Percentiles rank a stretch among this genome's conserved stretches.
Evolutionary conservation across 1,140 invertebrate genomes (phyloP).

Genomic region (Druon quercuslanigerum): DNA sequence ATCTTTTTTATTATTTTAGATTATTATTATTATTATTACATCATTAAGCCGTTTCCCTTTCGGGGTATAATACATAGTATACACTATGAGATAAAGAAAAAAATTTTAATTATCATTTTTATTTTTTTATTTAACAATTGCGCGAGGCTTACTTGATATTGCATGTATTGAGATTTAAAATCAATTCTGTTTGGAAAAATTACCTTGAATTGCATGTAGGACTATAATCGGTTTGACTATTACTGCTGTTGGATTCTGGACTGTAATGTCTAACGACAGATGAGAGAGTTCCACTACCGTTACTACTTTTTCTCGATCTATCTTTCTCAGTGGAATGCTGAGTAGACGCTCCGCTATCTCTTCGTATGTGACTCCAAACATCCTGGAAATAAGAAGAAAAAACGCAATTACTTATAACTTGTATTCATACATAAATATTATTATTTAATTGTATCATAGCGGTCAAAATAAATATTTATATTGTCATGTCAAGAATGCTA

Average conservation of each 20-base stretch:
- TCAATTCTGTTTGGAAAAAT: neutral
- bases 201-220: slow-evolving; percentile 72
- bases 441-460: too few species aligned
- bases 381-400: slow-evolving; percentile 55
- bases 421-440: too few species aligned
- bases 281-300: slow-evolving; percentile 64
- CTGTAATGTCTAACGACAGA: slow-evolving; percentile 70
- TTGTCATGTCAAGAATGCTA: too few species aligned
- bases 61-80: too few species aligned
- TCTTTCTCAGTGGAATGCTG: slow-evolving; percentile 77
- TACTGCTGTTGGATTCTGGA: slow-evolving; percentile 69
- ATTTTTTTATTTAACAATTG: too few species aligned
- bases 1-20: too few species aligned
- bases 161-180: neutral
- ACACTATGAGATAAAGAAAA: too few species aligned
- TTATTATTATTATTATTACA: too few species aligned
- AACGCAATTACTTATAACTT: neutral
- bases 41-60: too few species aligned
- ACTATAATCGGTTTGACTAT: slow-evolving; percentile 72
- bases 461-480: too few species aligned
- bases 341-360: slow-evolving; percentile 83
- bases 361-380: slow-evolving; percentile 71
- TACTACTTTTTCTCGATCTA: slow-evolving; percentile 70
- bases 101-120: too few species aligned
- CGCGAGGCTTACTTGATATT: neutral